Evolutionary conservation across 2,888 invertebrate species (phyloP).

Genomic region (Pachycephus smyrnensis): DNA sequence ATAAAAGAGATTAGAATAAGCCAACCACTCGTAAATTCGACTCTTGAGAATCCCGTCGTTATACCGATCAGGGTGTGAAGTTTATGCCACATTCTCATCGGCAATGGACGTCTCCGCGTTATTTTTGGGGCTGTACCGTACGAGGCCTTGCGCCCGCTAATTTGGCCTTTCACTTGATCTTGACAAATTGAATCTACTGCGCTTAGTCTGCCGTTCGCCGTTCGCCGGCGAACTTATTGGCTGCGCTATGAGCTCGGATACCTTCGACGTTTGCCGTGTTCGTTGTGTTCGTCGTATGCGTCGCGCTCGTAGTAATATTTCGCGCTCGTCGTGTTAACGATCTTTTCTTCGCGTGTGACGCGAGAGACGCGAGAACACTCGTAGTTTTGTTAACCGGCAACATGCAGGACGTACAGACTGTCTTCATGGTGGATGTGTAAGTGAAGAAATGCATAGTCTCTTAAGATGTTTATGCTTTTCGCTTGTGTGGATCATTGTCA

Average conservation of each 20-base stretch:
- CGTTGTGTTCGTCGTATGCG: background rate
- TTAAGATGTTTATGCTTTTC: background rate
- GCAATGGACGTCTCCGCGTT: slow-evolving; percentile 10
- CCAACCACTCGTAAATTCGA: background rate
- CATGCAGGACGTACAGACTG: slow-evolving; percentile 31
- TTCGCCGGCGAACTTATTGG: slow-evolving; percentile 15
- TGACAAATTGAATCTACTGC: slow-evolving; percentile 35
- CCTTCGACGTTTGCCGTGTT: background rate
- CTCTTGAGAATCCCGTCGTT: background rate
- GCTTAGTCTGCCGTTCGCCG: background rate
- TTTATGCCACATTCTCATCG: background rate
- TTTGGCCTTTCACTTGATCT: slow-evolving; percentile 46
- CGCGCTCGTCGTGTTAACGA: background rate
- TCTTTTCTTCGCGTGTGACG: background rate
- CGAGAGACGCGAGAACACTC: background rate
- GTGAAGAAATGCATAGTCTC: background rate
- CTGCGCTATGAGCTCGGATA: background rate
- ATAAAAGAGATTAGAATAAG: background rate
- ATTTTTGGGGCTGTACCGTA: slow-evolving; percentile 34
- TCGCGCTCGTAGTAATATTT: background rate
- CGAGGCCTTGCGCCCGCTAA: slow-evolving; percentile 29
- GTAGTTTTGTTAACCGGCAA: slow-evolving; percentile 13
- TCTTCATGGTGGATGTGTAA: slow-evolving; percentile 14
- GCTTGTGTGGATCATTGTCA: background rate
- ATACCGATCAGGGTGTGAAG: background rate